Base-by-base conservation (phyloP, 2,797 vertebrate genomes). In the Lindbergichthys nudifrons region DNA sequence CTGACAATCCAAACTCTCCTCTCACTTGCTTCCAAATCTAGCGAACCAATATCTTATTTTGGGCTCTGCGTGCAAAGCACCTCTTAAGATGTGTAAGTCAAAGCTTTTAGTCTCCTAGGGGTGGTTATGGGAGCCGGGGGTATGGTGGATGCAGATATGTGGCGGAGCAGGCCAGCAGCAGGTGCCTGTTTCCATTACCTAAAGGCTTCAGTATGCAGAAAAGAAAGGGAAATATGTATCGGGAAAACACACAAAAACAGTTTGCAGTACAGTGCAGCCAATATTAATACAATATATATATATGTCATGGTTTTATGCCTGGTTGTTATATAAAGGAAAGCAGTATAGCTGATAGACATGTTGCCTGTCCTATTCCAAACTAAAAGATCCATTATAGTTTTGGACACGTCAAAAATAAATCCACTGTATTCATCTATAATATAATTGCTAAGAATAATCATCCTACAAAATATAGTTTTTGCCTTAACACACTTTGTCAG, bases 161-260 rank as follows among this genome's bases (percentile, higher is more conserved):
- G 65, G 64, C 18, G 71, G 69, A 64, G 76, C 21, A 0, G 63
- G 75, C 85, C 82, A 84, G 79, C 80, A 92, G 92, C 95, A 97
- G 96, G 95, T 96, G 95, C 90, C 88, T 86, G 79, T 86, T 94
- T 94, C 92, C 89, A 92, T 95, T 93, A 94, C 90, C 83, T 89
- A 87, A 86, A 81, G 84, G 88, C 90, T 91, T 87, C 77, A 91
- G 92, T 91, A 92, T 86, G 93, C 90, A 83, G 89, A 88, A 82
- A 88, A 87, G 73, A 66, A 54, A 83, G 64, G 56, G 82, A 83
- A 87, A 85, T 62, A 75, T 75, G 77, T 87, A 81, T 80, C 77
- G 56, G 76, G 81, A 72, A 84, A 85, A 80, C 76, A 73, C 39
- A 62, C 39, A 59, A 58, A 81, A 81, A 79, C 58, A 77, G 75